These are phyloP conservation scores for Lagopus leucura DNA, from an alignment of 2,113 vertebrate genomes.

Conservation along the genomic window DNA sequence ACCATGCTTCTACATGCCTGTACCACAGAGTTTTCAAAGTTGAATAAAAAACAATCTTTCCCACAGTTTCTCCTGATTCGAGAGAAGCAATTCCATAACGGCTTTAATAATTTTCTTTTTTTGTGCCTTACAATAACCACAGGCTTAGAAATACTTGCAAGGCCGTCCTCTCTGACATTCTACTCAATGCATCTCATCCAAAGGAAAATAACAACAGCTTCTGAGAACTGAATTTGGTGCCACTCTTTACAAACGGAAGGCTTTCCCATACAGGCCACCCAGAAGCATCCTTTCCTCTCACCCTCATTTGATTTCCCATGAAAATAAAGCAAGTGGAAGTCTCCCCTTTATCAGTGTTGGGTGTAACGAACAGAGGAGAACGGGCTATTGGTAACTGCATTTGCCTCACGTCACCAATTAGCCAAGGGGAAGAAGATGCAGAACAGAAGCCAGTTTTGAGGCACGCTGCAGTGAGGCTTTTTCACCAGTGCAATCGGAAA, in stretches of 20 bases:
- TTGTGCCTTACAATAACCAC: not conserved
- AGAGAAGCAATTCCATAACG: not conserved
- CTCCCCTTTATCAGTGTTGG: slow-evolving; percentile 30
- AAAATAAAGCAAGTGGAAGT: slow-evolving; percentile 59
- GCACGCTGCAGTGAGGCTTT: slow-evolving; percentile 46
- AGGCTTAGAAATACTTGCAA: not conserved
- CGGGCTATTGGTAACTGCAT: slow-evolving; percentile 41
- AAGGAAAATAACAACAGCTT: not conserved
- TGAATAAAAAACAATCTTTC: not conserved
- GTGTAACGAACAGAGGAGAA: slow-evolving; percentile 11
- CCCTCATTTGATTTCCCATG: not conserved
- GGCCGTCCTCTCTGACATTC: not conserved
- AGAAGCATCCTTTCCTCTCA: not conserved
- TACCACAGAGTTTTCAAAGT: not conserved
- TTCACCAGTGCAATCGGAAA: slow-evolving; percentile 60
- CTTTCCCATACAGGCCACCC: not conserved
- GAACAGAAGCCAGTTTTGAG: not conserved
- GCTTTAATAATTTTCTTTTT: not conserved
- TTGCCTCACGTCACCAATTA: slow-evolving; percentile 52
- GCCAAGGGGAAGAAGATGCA: slow-evolving; percentile 40
- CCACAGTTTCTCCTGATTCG: not conserved
- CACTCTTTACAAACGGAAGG: not conserved
- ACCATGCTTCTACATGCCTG: not conserved
- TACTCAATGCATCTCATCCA: not conserved
- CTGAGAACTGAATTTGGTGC: not conserved